Evolutionary conservation across 2,113 vertebrate genomes (phyloP).

Genomic region (Nipponia nippon): DNA sequence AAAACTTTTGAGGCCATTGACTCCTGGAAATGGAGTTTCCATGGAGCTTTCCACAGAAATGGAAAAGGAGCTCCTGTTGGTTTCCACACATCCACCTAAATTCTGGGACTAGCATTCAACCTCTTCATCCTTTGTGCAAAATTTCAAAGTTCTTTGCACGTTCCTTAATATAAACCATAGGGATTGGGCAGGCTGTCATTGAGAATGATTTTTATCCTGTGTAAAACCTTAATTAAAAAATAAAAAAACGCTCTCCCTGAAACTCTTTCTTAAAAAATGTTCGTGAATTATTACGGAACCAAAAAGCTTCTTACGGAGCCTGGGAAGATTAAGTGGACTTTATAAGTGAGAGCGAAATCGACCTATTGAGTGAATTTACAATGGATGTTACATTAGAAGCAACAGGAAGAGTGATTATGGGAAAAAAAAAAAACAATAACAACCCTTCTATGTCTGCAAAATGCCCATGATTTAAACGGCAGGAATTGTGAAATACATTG

Average conservation of each 20-base stretch:
- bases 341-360: background rate
- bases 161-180: background rate
- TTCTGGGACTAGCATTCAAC: background rate
- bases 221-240: background rate
- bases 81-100: background rate
- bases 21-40: background rate
- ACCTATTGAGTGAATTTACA: background rate
- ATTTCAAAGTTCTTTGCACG: background rate
- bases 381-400: background rate
- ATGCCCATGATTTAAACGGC: background rate
- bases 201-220: background rate
- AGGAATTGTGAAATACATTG: background rate
- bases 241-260: background rate
- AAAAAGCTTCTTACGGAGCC: background rate
- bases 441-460: background rate
- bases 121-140: background rate
- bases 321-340: background rate
- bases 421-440: background rate
- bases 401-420: background rate
- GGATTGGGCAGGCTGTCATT: background rate
- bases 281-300: background rate
- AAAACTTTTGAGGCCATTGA: background rate
- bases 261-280: background rate
- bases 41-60: background rate
- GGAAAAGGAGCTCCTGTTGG: background rate